Conservation (phyloP, 2,113 vertebrate species). For the cattle (Bos taurus) region ARS-UCD2.0 NC_037329.1:46133501-46134000, state of each 20-base stretch:
- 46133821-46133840: neutral
- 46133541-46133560: too few relatives aligned
- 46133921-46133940: neutral
- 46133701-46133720: neutral
- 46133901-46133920: neutral
- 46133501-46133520: too few relatives aligned
- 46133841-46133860: neutral
- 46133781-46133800: neutral
- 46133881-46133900: neutral
- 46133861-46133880: neutral
- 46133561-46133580: too few relatives aligned
- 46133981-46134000: neutral
- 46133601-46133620: too few relatives aligned
- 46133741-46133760: neutral
- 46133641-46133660: too few relatives aligned
- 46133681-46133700: neutral
- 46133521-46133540: too few relatives aligned
- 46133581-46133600: too few relatives aligned
- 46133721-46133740: neutral
- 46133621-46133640: too few relatives aligned
- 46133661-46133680: too few relatives aligned
- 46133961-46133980: neutral
- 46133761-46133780: neutral
- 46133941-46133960: neutral
- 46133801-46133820: neutral